Evolutionary conservation across 2,113 vertebrate species (phyloP), one percentile per base, ranked within the genome.

Genomic region (Calypte anna): DNA sequence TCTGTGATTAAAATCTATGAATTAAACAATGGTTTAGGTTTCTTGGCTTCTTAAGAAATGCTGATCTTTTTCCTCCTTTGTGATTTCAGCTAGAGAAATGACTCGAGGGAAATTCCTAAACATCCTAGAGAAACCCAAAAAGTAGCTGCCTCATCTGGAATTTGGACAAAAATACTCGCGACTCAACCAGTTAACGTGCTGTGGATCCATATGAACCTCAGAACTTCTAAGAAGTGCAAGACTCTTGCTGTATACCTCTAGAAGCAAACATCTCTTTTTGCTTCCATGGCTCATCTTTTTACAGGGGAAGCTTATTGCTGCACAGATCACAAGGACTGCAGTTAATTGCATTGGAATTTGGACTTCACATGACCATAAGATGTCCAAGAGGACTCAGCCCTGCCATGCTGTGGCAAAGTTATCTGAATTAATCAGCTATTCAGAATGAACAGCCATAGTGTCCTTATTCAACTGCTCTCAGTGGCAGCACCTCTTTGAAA

Each of bases 21-120:
- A 77, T 95, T 51, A 72, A 9, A 6, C 8, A 63, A 43, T 7
- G 72, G 61, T 83, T 74, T 62, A 59, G 25, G 22, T 88, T 78
- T 82, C 46, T 89, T 81, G 18, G 30, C 68, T 83, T 86, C 63
- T 57, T 5, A n/a, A 92, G 88, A 91, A 88, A 58, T 78, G 61
- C 2, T 95, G 33, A 94, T 73, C 19, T 82, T 75, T 84, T 66
- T 97, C 75, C 69, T 93, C 48, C 21, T 82, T 97, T 97, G 30
- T 97, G 72, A 96, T 98, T 99, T 64, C 98, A 99, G 99, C 99
- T 83, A 98, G 99, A 97, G 99, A 99, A 98, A 99, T 99, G 99
- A 99, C 99, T 78, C 98, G 99, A 74, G 99, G 99, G 11, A 99
- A 99, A 96, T 99, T 99, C 96, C 98, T 99, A 95, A 99, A 99